A percentile compares a stretch with the other conserved stretches of the same genome.
phyloP scores from a whole-genome alignment of 2,888 invertebrate genomes.

The Mamestra brassicae region DNA sequence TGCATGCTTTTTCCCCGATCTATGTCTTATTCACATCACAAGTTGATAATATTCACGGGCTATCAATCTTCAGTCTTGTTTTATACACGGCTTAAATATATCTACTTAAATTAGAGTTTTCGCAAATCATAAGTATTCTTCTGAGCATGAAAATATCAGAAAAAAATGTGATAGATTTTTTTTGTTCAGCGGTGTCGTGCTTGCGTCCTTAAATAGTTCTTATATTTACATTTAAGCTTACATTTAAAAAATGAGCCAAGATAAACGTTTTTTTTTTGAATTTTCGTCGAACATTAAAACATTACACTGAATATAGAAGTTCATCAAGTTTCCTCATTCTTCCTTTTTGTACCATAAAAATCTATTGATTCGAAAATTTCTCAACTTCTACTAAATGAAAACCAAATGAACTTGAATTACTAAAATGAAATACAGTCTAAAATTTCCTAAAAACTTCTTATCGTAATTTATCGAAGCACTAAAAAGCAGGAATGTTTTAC shows the following conservation, averaged over 20 bases:
- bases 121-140: constrained; percentile 29
- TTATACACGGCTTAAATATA: constrained; percentile 69
- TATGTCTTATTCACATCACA: constrained; percentile 65
- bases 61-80: constrained; percentile 83
- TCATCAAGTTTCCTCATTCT: constrained; percentile 11
- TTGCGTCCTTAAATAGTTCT: constrained; percentile 17
- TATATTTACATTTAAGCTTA: constrained; percentile 52
- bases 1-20: constrained; percentile 30
- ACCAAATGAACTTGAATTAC: neutral
- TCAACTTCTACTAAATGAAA: neutral
- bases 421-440: neutral
- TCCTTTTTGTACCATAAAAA: constrained; percentile 33
- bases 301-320: constrained; percentile 9
- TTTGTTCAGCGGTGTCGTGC: constrained; percentile 25
- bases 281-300: constrained; percentile 24
- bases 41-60: constrained; percentile 71
- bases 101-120: constrained; percentile 55
- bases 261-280: neutral
- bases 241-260: constrained; percentile 15
- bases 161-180: neutral
- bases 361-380: constrained; percentile 2
- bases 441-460: constrained; percentile 27
- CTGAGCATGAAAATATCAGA: constrained; percentile 20
- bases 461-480: constrained; percentile 39
- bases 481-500: constrained; percentile 57